Evolutionary conservation across 2,113 vertebrate species (phyloP).

Genomic region (Ivindomyrus marchei): DNA sequence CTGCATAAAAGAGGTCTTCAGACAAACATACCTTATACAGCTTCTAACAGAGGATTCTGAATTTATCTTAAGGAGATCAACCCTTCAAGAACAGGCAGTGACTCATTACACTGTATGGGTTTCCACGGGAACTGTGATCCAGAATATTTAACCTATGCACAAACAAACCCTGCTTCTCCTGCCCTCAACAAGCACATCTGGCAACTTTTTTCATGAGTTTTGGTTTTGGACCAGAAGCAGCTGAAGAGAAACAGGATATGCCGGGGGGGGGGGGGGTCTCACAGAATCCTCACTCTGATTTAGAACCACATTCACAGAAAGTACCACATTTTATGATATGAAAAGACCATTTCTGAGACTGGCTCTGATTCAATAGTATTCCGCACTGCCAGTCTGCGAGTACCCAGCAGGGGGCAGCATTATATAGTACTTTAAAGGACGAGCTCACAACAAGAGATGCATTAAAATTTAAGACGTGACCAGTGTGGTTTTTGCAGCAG

Average conservation of each 20-base stretch:
- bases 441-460: neutral
- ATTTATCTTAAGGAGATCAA: neutral
- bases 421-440: neutral
- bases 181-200: neutral
- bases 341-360: neutral
- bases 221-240: neutral
- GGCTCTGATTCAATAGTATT: neutral
- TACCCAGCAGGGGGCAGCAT: neutral
- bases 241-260: neutral
- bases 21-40: slow-evolving; percentile 42
- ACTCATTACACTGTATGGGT: neutral
- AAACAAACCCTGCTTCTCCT: neutral
- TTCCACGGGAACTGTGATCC: neutral
- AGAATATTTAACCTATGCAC: neutral
- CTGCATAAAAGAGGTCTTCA: slow-evolving; percentile 24
- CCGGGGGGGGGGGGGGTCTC: neutral
- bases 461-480: neutral
- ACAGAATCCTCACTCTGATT: neutral
- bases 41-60: neutral
- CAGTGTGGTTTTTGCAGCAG: neutral
- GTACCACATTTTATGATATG: neutral
- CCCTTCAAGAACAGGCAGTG: neutral
- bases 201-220: neutral
- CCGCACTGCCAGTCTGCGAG: neutral
- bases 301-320: neutral